Percentiles rank a stretch among this genome's conserved stretches.
Evolutionary conservation across 1,140 invertebrate species (phyloP).

Genomic region (Cotesia chilonis): DNA sequence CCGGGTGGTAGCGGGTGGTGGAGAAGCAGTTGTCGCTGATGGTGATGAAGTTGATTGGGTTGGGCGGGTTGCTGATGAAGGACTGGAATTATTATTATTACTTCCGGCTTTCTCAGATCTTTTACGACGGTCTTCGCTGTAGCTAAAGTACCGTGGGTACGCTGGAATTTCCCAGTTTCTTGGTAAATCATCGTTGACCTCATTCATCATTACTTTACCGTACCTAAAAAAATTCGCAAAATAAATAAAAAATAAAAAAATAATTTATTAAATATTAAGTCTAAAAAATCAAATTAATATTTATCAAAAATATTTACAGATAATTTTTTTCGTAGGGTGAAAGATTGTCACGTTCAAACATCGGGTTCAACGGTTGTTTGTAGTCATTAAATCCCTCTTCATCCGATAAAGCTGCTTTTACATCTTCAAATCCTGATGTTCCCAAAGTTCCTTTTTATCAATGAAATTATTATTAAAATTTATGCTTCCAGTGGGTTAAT

Average conservation of each 20-base stretch:
- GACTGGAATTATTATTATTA: not conserved
- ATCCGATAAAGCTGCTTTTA: slow-evolving; percentile 45
- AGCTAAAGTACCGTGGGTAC: slow-evolving; percentile 46
- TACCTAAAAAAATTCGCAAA: slow-evolving; percentile 43
- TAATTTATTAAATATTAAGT: not conserved
- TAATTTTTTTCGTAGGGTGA: slow-evolving; percentile 50
- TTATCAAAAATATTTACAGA: slow-evolving; percentile 47
- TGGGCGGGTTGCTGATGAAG: not conserved
- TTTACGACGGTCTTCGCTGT: slow-evolving; percentile 49
- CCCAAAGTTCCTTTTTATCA: slow-evolving; percentile 41
- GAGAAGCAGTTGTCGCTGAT: slow-evolving; percentile 35
- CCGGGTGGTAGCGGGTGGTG: slow-evolving; percentile 21
- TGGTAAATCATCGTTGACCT: slow-evolving; percentile 47
- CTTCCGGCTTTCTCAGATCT: slow-evolving; percentile 45
- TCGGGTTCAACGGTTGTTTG: slow-evolving; percentile 38
- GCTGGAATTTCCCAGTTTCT: slow-evolving; percentile 47
- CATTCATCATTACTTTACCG: slow-evolving; percentile 50
- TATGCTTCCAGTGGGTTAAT: not conserved
- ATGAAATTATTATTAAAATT: slow-evolving; percentile 29
- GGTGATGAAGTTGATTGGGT: slow-evolving; percentile 40
- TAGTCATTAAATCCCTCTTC: slow-evolving; percentile 40
- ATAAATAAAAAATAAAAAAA: not conserved
- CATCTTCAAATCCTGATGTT: slow-evolving; percentile 46
- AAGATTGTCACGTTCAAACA: slow-evolving; percentile 44
- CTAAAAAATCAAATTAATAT: not conserved